These are phyloP conservation scores for Poeciliopsis presidionis DNA, from an alignment of 2,797 vertebrate species.

Conservation along the genomic window DNA sequence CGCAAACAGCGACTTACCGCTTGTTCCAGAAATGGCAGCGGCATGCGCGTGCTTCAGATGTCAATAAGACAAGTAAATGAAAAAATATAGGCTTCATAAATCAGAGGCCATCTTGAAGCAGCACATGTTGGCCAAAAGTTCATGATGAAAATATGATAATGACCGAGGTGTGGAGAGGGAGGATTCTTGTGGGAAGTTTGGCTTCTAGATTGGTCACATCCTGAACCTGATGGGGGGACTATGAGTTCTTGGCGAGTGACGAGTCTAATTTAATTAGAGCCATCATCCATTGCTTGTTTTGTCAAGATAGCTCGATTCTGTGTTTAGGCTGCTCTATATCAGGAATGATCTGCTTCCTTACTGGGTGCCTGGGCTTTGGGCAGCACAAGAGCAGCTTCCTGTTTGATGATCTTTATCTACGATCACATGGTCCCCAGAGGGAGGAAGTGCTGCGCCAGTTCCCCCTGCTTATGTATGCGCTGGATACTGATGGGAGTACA, in stretches of 20 bases:
- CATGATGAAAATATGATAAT: slow-evolving; percentile 24
- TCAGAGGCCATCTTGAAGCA: slow-evolving; percentile 48
- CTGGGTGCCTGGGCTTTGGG: slow-evolving; percentile 41
- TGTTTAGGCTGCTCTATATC: slow-evolving; percentile 59
- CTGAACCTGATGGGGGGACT: slow-evolving; percentile 13
- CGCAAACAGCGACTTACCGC: slow-evolving; percentile 54
- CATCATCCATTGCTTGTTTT: slow-evolving; percentile 66
- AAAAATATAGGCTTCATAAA: slow-evolving; percentile 66
- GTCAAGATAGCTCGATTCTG: slow-evolving; percentile 43
- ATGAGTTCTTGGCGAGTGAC: slow-evolving; percentile 30
- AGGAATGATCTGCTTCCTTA: slow-evolving; percentile 47
- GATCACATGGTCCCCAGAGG: slow-evolving; percentile 63
- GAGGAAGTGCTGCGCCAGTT: slow-evolving; percentile 29
- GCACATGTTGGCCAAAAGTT: slow-evolving; percentile 33
- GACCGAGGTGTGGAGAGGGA: slow-evolving; percentile 24
- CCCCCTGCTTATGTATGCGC: slow-evolving; percentile 40
- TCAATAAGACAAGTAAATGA: slow-evolving; percentile 70
- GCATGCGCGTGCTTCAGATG: slow-evolving; percentile 73
- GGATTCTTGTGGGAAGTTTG: background rate
- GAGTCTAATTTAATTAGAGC: slow-evolving; percentile 18
- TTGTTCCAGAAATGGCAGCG: slow-evolving; percentile 62
- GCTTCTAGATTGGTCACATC: background rate
- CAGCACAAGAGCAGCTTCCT: slow-evolving; percentile 63
- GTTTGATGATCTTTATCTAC: slow-evolving; percentile 71
- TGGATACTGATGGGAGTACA: slow-evolving; percentile 46